Percentiles rank a stretch among this genome's conserved stretches.
phyloP scores from a whole-genome alignment of 2,113 vertebrate genomes.

The Willisornis vidua region DNA sequence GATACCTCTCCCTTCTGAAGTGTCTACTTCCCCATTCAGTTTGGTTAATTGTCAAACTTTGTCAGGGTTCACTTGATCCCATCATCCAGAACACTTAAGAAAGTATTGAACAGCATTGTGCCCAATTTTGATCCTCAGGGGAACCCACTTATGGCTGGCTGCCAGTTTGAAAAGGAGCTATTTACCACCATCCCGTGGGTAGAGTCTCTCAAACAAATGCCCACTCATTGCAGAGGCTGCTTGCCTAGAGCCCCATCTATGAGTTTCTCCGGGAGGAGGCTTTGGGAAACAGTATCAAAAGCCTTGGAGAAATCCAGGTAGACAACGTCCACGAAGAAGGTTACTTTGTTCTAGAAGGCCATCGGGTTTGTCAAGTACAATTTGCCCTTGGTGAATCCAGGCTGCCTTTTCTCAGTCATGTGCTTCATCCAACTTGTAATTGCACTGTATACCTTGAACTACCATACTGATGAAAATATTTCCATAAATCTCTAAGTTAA shows the following conservation, averaged over 20 bases:
- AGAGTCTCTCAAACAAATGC: not conserved
- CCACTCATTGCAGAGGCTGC: not conserved
- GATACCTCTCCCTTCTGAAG: too few species aligned
- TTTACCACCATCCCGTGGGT: not conserved
- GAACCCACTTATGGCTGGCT: not conserved
- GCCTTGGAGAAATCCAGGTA: not conserved
- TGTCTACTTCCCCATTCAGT: not conserved
- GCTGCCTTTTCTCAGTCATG: not conserved
- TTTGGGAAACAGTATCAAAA: not conserved
- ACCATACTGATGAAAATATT: not conserved
- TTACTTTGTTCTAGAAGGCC: not conserved
- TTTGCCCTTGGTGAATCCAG: not conserved
- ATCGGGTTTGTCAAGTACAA: not conserved
- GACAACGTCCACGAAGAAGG: too few species aligned
- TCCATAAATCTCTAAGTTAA: slow-evolving; percentile 5
- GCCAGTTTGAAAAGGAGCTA: not conserved
- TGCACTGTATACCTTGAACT: not conserved
- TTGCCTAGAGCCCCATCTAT: not conserved
- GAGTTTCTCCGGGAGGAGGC: not conserved
- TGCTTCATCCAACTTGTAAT: not conserved
- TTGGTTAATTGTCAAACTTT: not conserved
- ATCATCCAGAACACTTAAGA: not conserved
- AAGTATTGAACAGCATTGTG: not conserved
- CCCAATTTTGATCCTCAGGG: accelerated
- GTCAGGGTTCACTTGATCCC: not conserved